These are phyloP conservation scores for Chydorus sphaericus DNA, from an alignment of 2,888 invertebrate genomes.

Conservation along the genomic window DNA sequence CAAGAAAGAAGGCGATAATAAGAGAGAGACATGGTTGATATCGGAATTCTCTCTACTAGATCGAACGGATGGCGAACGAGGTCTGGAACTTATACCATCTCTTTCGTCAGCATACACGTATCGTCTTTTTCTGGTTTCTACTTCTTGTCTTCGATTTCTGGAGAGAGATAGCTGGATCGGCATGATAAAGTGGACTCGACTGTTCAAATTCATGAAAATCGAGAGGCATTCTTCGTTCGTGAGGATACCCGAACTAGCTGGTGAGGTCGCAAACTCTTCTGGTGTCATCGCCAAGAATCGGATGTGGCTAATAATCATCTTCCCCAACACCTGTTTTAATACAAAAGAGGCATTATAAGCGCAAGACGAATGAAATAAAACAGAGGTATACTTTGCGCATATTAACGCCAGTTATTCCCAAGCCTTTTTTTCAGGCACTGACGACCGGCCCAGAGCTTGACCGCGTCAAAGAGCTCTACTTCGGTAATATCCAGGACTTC, in stretches of 20 bases:
- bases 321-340: conserved; percentile 19
- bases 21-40: too few species aligned
- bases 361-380: too few species aligned
- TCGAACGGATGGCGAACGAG: not conserved
- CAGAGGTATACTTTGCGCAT: too few species aligned
- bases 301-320: conserved; percentile 56
- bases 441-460: conserved; percentile 46
- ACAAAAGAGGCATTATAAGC: too few species aligned
- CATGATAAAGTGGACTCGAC: conserved; percentile 33
- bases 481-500: conserved; percentile 58
- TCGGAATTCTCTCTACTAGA: too few species aligned
- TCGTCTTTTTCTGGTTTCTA: too few species aligned
- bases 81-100: too few species aligned
- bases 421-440: conserved; percentile 39
- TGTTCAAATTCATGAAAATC: conserved; percentile 67
- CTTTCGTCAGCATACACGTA: too few species aligned
- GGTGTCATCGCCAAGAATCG: conserved; percentile 64
- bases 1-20: not conserved
- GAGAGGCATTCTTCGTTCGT: conserved; percentile 62
- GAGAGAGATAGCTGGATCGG: conserved; percentile 13
- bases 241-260: conserved; percentile 52
- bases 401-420: too few species aligned
- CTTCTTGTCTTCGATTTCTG: too few species aligned
- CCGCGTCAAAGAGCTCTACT: conserved; percentile 56
- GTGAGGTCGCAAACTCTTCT: conserved; percentile 68